Evolutionary conservation across 2,888 invertebrate species (phyloP).

Genomic region (Neoaliturus tenellus): DNA sequence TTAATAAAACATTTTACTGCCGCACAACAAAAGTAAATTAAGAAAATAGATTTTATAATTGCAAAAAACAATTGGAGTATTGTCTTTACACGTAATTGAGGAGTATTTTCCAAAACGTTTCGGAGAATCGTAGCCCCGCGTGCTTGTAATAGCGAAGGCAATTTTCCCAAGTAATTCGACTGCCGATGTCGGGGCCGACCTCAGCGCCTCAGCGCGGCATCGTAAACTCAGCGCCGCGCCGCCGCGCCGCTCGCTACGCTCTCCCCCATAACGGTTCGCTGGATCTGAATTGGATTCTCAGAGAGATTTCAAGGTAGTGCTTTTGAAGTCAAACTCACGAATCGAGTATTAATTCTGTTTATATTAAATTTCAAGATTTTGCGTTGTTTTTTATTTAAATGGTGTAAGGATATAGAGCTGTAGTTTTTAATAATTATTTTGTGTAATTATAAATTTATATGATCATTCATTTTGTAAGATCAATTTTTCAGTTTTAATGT

Average conservation of each 20-base stretch:
- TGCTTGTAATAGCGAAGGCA: slow-evolving; percentile 35
- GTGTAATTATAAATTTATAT: too few relatives aligned
- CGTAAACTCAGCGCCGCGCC: neutral
- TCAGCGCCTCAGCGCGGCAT: too few relatives aligned
- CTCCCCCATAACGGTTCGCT: neutral
- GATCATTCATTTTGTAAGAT: too few relatives aligned
- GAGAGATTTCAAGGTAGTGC: neutral
- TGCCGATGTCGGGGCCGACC: neutral
- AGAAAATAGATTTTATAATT: slow-evolving; percentile 47
- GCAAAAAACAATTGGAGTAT: neutral
- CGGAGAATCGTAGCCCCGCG: slow-evolving; percentile 5
- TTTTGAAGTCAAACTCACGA: too few relatives aligned
- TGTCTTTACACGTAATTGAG: slow-evolving; percentile 12
- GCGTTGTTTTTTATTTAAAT: too few relatives aligned
- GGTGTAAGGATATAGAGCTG: too few relatives aligned
- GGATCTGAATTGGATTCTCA: neutral
- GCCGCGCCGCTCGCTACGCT: neutral
- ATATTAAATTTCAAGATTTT: too few relatives aligned
- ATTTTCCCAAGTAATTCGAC: slow-evolving; percentile 46
- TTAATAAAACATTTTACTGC: slow-evolving; percentile 8
- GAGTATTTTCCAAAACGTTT: slow-evolving; percentile 34
- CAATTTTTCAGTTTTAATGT: too few relatives aligned
- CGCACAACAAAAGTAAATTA: neutral
- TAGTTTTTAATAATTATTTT: too few relatives aligned
- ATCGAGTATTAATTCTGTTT: too few relatives aligned